Conservation (phyloP, 2,113 vertebrate species). For the Elephantulus edwardii region DNA sequence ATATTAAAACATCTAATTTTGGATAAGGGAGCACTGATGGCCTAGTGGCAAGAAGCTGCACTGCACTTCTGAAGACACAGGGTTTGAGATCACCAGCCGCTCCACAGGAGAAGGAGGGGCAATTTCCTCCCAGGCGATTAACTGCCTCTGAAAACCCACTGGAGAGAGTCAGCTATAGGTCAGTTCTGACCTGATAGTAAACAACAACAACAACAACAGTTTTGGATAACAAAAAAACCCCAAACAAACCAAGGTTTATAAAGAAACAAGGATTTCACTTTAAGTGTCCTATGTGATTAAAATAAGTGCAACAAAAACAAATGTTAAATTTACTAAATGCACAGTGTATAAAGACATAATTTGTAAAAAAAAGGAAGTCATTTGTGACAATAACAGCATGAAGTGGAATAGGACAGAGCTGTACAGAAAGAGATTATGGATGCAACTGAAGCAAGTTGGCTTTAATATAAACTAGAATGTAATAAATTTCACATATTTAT, state of each 20-base stretch:
- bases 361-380: not conserved
- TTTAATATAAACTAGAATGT: not conserved
- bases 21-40: no score
- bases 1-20: no score
- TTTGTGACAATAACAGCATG: not conserved
- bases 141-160: no score
- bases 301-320: not conserved
- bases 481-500: not conserved
- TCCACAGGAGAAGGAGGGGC: no score
- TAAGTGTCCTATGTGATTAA: not conserved
- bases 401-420: not conserved
- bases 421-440: not conserved
- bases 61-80: no score
- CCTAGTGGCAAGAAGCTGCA: no score
- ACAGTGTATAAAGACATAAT: not conserved
- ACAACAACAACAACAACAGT: no score
- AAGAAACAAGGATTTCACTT: not conserved
- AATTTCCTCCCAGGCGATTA: no score
- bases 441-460: not conserved
- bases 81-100: no score
- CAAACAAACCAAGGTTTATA: not conserved
- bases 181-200: no score
- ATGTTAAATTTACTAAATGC: no score
- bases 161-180: no score
- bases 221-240: not conserved